These are phyloP conservation scores for Phaethornis superciliosus DNA, from an alignment of 2,113 vertebrate genomes.

Conservation along the genomic window DNA sequence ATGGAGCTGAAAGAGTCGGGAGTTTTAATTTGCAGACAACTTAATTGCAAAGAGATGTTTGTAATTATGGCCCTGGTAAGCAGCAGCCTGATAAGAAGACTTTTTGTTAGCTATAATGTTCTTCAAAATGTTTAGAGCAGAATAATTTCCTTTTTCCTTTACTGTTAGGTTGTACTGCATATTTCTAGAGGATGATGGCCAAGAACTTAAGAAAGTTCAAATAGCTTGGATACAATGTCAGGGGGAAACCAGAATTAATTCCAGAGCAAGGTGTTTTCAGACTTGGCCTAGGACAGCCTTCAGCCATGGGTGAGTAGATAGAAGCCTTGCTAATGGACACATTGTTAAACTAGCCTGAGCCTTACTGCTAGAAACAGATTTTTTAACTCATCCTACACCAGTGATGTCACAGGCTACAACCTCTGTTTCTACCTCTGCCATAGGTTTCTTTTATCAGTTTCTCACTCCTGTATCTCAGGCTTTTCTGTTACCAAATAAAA, in stretches of 20 bases:
- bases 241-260: fast-evolving
- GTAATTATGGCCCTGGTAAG: background rate
- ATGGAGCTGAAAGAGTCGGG: background rate
- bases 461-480: background rate
- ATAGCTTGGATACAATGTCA: background rate
- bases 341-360: background rate
- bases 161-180: background rate
- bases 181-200: background rate
- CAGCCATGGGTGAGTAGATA: background rate
- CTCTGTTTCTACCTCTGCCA: background rate
- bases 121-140: background rate
- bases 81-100: background rate
- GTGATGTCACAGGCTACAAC: background rate
- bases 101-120: background rate
- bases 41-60: background rate
- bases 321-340: background rate
- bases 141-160: background rate
- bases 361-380: background rate
- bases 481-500: background rate
- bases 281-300: background rate
- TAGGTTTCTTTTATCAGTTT: background rate
- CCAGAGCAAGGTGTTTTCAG: background rate
- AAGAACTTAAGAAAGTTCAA: background rate
- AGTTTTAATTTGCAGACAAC: background rate
- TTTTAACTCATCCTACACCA: background rate